Evolutionary conservation across 2,113 vertebrate species (phyloP), one percentile per base, ranked within the genome.

Genomic region (rat (Rattus norvegicus)): DNA sequence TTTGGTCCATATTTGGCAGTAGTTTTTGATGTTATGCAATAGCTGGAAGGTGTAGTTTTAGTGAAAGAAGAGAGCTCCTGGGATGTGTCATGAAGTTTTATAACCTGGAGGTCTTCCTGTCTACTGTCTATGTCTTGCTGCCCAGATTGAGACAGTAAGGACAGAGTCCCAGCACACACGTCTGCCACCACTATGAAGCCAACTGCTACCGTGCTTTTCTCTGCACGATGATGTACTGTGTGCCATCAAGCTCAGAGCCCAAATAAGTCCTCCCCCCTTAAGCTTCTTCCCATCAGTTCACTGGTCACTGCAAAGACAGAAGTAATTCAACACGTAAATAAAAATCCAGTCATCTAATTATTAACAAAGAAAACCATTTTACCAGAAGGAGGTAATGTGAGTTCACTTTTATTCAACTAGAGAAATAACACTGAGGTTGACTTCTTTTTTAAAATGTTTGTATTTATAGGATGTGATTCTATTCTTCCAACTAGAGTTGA

Each of bases 311-410:
- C 47, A 33, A 80, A 20, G 49, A 54, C 26, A 30, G 39, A 77
- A 80, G 49, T 54, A 54, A 33, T 54, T 19, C 16, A 80, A 36
- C 30, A 33, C 30, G 30, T 54, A 54, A 80, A 54, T 54, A 17
- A 16, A 54, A 80, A 1, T 24, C 79, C 56, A 80, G 17, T 80
- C 0, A 52, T 81, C 13, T 65, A 88, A 61, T 85, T 52, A 33
- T 79, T 26, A 69, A 61, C 36, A 24, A 52, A 24, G 49, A 63
- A 52, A 85, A 36, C 3, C 72, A 26, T 72, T 39, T 73, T 28
- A 36, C 0, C 0, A 4, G 39, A 59, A 73, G 28, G 56, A 7
- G 0, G 19, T 10, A 49, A 65, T 20, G 56, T 9, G 16, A 81
- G 14, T 33, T 33, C 26, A 76, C 73, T 76, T 47, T 19, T 28